Evolutionary conservation across 2,888 invertebrate species (phyloP).

Genomic region (Chaetogeoica ovagalla): DNA sequence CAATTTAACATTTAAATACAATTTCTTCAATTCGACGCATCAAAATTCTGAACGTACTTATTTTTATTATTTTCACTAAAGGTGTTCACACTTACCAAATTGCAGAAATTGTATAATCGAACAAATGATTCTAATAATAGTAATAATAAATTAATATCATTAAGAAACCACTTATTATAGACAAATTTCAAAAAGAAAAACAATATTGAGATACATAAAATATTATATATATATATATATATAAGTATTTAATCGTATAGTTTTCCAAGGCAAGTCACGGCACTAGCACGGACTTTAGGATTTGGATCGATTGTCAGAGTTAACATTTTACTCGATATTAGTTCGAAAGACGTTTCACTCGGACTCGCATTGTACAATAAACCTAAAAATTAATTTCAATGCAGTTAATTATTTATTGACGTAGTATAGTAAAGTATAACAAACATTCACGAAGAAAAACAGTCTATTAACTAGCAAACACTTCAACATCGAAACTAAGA

Average conservation of each 20-base stretch:
- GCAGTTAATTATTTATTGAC: too few species aligned
- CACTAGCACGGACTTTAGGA: constrained; percentile 64
- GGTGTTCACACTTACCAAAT: not conserved
- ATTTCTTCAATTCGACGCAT: not conserved
- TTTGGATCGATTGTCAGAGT: constrained; percentile 65
- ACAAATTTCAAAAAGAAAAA: not conserved
- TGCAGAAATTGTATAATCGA: not conserved
- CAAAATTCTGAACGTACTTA: not conserved
- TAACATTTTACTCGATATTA: constrained; percentile 63
- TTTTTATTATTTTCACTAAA: not conserved
- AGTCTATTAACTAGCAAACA: too few species aligned
- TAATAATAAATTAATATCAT: not conserved
- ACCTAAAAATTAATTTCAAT: constrained; percentile 56
- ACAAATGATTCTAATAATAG: not conserved
- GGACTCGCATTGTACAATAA: constrained; percentile 59
- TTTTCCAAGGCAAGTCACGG: constrained; percentile 58
- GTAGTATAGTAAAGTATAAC: too few species aligned
- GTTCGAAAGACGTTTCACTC: constrained; percentile 60
- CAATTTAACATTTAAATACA: not conserved
- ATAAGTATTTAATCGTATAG: constrained; percentile 14
- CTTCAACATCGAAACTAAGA: too few species aligned
- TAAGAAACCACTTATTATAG: not conserved
- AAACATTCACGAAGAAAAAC: too few species aligned
- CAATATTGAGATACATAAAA: not conserved
- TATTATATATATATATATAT: too few species aligned